Base-by-base conservation (phyloP, 2,888 invertebrate species). In the Blastobasis lacticolella region DNA sequence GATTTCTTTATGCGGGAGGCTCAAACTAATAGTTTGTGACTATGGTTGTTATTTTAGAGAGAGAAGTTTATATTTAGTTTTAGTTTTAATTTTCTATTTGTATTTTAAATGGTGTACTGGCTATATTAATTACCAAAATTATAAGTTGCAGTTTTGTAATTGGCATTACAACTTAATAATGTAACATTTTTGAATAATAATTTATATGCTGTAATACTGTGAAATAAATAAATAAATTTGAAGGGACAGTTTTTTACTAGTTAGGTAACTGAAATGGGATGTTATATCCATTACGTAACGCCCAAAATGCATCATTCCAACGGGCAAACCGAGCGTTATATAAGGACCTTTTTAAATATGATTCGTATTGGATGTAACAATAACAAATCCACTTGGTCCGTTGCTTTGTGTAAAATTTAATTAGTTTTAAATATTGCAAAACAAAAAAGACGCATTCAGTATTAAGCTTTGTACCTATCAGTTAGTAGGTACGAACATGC, bases 231-330 rank as follows among this genome's bases (percentile, higher is more conserved):
- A n/a, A n/a, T n/a, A n/a, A n/a, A n/a, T 6, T 45, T 36, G 45
- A 45, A 9, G 5, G 23, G 9, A 7, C n/a, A 37, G 4, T 4
- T 7, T 52, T 52, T 50, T n/a, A 45, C 38, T 37, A 38, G 37
- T 4, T 54, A 49, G 54, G 8, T 48, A 8, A 51, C 5, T 6
- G 10, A 36, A 45, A 36, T 45, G 45, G 45, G 45, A 4, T 45
- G 45, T 45, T 10, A 45, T 41, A 23, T 53, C 7, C 53, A 53
- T 10, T 45, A 38, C 37, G 49, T 50, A 6, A 50, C 52, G 5
- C 53, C 51, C 0, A 53, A 51, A 37, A 53, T 53, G 53, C 53
- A 53, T 36, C 51, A 50, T n/a, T 44, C 43, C 0, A 50, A 55
- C 38, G 55, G 52, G 9, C 53, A 55, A 46, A 50, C 45, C 0